Percentiles rank a stretch among this genome's conserved stretches.
Conservation (phyloP, 1,140 invertebrate genomes). For the Sweltsa coloradensis region DNA sequence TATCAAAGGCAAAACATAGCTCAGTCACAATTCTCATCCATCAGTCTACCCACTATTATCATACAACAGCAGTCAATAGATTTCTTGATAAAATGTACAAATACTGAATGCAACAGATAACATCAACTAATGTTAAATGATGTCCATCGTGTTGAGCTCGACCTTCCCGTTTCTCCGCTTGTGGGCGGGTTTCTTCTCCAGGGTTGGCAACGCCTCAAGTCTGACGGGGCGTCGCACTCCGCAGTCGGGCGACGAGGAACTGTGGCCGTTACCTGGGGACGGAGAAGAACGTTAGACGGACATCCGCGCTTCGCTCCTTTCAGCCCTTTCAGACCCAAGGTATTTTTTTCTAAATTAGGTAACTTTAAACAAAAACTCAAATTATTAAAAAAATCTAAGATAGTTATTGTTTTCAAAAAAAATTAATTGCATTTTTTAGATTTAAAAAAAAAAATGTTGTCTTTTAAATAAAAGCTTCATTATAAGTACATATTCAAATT, state of each 20-base stretch:
- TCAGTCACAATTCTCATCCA: too few species aligned
- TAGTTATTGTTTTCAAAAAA: background rate
- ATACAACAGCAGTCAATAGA: too few species aligned
- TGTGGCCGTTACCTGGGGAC: background rate
- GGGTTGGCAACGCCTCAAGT: slow-evolving; percentile 3
- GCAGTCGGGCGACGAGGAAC: slow-evolving; percentile 4
- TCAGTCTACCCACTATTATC: too few species aligned
- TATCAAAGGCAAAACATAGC: too few species aligned
- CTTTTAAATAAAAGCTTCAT: background rate
- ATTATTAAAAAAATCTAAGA: background rate
- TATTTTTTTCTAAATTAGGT: background rate
- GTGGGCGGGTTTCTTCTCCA: slow-evolving; percentile 4
- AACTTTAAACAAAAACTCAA: background rate
- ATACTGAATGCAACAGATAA: too few species aligned
- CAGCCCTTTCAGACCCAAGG: background rate
- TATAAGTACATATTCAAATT: background rate
- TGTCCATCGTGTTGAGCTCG: slow-evolving; percentile 10
- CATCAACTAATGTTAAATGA: too few species aligned
- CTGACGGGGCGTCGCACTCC: slow-evolving; percentile 6
- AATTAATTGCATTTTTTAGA: background rate
- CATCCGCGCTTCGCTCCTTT: background rate
- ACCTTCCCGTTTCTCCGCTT: slow-evolving; percentile 7
- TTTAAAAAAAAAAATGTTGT: background rate
- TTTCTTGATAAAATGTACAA: too few species aligned
- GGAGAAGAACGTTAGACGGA: background rate